Evolutionary conservation across 2,797 vertebrate species (phyloP).

Genomic region (Luscinia megarhynchos): DNA sequence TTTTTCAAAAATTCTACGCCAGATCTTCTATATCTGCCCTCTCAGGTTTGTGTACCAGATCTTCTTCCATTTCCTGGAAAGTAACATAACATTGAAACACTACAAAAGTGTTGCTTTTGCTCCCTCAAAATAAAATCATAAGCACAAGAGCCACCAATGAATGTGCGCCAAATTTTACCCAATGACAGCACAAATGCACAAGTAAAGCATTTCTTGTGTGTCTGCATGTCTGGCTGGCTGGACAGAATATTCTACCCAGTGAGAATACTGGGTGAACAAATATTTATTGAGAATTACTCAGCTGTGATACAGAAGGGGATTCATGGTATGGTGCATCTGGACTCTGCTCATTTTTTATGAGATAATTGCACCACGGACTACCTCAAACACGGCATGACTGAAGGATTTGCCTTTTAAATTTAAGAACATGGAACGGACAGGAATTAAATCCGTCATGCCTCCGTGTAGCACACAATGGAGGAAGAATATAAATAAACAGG

Average conservation of each 20-base stretch:
- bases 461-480: slow-evolving; percentile 67
- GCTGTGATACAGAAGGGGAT: slow-evolving; percentile 80
- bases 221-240: not conserved
- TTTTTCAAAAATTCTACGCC: not conserved
- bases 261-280: slow-evolving; percentile 87
- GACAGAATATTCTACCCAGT: slow-evolving; percentile 55
- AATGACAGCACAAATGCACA: not conserved
- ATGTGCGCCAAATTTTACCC: not conserved
- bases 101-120: not conserved
- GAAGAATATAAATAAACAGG: slow-evolving; percentile 77
- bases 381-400: slow-evolving; percentile 74
- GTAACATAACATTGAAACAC: not conserved
- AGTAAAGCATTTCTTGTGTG: not conserved
- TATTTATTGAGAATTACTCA: slow-evolving; percentile 88
- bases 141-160: not conserved
- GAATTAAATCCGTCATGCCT: slow-evolving; percentile 80
- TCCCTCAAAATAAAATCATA: not conserved
- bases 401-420: slow-evolving; percentile 75
- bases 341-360: slow-evolving; percentile 80
- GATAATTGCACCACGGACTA: slow-evolving; percentile 80
- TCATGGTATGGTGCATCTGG: slow-evolving; percentile 78
- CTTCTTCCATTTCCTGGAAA: not conserved
- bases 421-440: slow-evolving; percentile 74
- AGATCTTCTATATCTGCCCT: not conserved
- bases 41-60: not conserved